Evolutionary conservation across 2,113 vertebrate genomes (phyloP).

Genomic region (Platichthys flesus): DNA sequence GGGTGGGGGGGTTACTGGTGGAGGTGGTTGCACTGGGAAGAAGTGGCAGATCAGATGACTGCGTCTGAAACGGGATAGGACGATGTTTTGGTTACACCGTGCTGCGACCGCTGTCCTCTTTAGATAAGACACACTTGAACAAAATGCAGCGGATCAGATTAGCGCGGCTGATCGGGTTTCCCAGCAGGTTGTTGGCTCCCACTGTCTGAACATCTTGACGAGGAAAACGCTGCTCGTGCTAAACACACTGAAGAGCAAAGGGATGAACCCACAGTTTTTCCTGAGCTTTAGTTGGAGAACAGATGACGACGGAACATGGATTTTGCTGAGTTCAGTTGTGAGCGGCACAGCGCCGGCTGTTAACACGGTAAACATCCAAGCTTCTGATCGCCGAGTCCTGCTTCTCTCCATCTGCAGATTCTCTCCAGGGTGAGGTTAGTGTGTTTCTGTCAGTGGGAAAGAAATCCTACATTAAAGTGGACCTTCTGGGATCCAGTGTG

Average conservation of each 20-base stretch:
- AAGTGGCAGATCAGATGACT: constrained; percentile 59
- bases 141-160: constrained; percentile 79
- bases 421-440: constrained; percentile 44
- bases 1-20: not conserved
- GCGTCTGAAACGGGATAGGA: constrained; percentile 71
- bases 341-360: constrained; percentile 1
- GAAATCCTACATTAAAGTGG: constrained; percentile 56
- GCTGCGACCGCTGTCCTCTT: constrained; percentile 71
- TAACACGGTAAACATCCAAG: constrained; percentile 18
- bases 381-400: constrained; percentile 19
- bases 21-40: constrained; percentile 11
- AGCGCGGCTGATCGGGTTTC: constrained; percentile 70
- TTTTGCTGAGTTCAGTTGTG: constrained; percentile 11
- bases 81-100: constrained; percentile 77
- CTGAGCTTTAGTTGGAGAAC: constrained; percentile 12
- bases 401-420: constrained; percentile 23
- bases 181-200: constrained; percentile 63
- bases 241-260: constrained; percentile 33
- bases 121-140: constrained; percentile 75
- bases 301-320: constrained; percentile 6
- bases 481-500: constrained; percentile 60
- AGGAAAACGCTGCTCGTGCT: constrained; percentile 30
- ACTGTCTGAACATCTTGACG: constrained; percentile 65
- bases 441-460: constrained; percentile 36
- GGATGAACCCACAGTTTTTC: constrained; percentile 9